Evolutionary conservation across 2,797 vertebrate species (phyloP), one percentile per base, ranked within the genome.

Genomic region (Sebastes trivittatus): DNA sequence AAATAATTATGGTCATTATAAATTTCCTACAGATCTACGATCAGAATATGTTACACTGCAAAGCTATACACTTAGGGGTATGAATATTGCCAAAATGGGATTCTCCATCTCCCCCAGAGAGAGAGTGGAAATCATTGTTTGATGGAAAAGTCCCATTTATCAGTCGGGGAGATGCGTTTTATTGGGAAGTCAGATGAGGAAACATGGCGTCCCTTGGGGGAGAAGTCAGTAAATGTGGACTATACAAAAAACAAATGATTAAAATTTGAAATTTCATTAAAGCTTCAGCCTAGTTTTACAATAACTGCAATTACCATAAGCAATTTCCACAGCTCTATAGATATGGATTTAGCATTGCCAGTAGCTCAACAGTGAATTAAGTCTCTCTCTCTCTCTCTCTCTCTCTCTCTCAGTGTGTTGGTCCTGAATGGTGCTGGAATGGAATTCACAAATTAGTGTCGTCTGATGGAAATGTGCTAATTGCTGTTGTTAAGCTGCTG

Each of bases 381-480:
- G 80, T 77, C 68, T 62, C 61, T 36, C 34, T 36, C 34, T 70
- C 78, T 86, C 52, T 84, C 73, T 72, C 76, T 77, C 67, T 61
- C 61, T 77, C 80, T 71, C 78, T 86, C 52, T 85, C 74, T 71
- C 77, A 14, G 56, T 77, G 56, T 77, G 87, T 82, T 80, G 70
- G 80, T 82, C 76, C 83, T 91, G 78, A 90, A 89, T 90, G 85
- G 73, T 69, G 83, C 88, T 89, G 87, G 90, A 95, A 94, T 91
- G 91, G 87, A 92, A 94, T 94, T 94, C 91, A 93, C 94, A 95
- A 94, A 95, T 95, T 95, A 94, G 91, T 94, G 93, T 95, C 92
- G 89, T 95, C 94, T 94, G 93, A 95, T 94, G 92, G 92, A 95
- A 95, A 95, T 93, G 94, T 94, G 93, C 91, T 95, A 95, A 96